Base-by-base conservation (phyloP, 2,888 invertebrate species). In the Sepioteuthis lessoniana region DNA sequence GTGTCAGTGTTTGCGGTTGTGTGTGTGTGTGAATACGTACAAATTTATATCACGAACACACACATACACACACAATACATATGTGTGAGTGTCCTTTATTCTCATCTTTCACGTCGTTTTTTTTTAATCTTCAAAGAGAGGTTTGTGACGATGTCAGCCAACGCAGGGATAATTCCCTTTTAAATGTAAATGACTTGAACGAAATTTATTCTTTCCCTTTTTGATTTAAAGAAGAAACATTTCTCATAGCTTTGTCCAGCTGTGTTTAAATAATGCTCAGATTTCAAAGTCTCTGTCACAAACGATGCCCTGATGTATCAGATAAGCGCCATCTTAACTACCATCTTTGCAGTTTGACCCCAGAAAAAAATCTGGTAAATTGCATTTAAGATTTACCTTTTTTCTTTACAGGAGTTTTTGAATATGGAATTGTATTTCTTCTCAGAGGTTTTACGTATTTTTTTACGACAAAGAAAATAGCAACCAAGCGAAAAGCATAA, bases 161-260 rank as follows among this genome's bases (percentile, higher is more conserved):
- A 25, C 55, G 25, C 55, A 55, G 10, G 50, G 50, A 50, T 50
- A 16, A 16, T 76, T 76, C 19, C n/a, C 76, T 76, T 76, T 76
- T n/a, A 13, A n/a, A 76, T n/a, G n/a, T 76, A 76, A n/a, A 76
- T 76, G n/a, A 35, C 19, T 35, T 76, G 76, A 76, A 76, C 16
- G n/a, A 76, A n/a, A 76, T 76, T n/a, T 76, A n/a, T 76, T 76
- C n/a, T 76, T 76, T 76, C n/a, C n/a, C n/a, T 76, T 76, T 76
- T 35, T 16, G n/a, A 76, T 76, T 76, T 76, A 35, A 0, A 76
- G 76, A 76, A 76, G n/a, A 76, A 76, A 13, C n/a, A 0, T 76
- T n/a, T 76, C n/a, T 76, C n/a, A 35, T 76, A 21, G 25, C 55
- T 55, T 55, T 55, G 21, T 76, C 31, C 1, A 76, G 31, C 13